Percentiles rank a stretch among this genome's conserved stretches.
phyloP scores from a whole-genome alignment of 2,113 vertebrate species.

The Psophia crepitans region DNA sequence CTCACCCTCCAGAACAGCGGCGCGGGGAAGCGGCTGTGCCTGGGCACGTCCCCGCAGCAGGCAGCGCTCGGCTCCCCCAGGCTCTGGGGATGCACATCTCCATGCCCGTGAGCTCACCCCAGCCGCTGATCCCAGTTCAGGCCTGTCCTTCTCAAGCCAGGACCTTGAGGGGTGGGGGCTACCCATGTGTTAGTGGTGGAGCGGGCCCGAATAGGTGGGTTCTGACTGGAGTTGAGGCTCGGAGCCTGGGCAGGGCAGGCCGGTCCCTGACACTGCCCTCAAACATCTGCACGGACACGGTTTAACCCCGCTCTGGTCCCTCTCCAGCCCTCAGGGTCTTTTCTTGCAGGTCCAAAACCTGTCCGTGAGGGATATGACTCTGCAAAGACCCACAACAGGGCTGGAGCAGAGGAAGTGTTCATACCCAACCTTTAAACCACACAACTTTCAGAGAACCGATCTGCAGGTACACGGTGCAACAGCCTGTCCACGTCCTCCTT shows the following conservation, averaged over 20 bases:
- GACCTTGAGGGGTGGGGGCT: not conserved
- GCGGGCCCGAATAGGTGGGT: not conserved
- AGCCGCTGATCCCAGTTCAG: accelerated
- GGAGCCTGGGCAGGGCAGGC: not conserved
- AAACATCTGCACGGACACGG: accelerated
- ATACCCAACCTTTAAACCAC: not conserved
- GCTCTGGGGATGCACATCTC: not conserved
- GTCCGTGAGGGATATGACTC: not conserved
- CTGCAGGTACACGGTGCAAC: not conserved
- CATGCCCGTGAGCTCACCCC: not conserved
- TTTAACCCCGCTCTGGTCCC: not conserved
- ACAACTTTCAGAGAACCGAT: not conserved
- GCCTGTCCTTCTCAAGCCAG: not conserved
- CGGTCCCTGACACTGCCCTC: not conserved
- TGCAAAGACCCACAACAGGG: not conserved
- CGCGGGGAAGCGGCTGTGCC: not conserved
- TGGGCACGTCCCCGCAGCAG: slow-evolving; percentile 23
- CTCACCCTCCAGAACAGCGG: not conserved
- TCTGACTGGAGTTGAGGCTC: not conserved
- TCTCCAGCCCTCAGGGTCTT: not conserved
- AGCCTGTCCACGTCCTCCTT: not conserved
- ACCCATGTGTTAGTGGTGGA: accelerated
- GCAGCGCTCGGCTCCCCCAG: not conserved
- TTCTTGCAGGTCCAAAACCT: not conserved
- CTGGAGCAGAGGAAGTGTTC: not conserved